Evolutionary conservation across 2,888 invertebrate species (phyloP), one percentile per base, ranked within the genome.

Genomic region (Gastrophysa polygoni): DNA sequence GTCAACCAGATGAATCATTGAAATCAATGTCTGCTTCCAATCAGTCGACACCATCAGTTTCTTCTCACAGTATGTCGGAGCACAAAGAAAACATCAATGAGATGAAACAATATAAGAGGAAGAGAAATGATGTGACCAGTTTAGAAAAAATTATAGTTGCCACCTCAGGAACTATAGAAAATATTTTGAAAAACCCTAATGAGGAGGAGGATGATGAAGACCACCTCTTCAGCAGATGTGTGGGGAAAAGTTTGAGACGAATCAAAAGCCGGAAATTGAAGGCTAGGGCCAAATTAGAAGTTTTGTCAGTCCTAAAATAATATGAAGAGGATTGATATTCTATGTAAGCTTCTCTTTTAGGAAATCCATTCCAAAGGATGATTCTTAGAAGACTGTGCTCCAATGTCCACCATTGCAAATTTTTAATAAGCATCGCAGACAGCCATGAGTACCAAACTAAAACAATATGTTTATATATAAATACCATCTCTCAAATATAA

Each of bases 51-150:
- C 38, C 20, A 1, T 0, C 1, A 1, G 16, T 21, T 1, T n/a
- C 21, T 21, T 10, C 46, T 6, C 18, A 46, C 14, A 17, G 17
- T 17, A 3, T 8, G 14, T 11, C 52, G 34, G 10, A 8, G 5
- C 52, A 52, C 14, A 32, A 52, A 34, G 38, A 32, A 18, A 52
- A 52, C 34, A 52, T 52, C 18, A 18, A 52, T n/a, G 20, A 52
- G 8, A 52, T 52, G 52, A 32, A 38, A 38, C 7, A n/a, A 1
- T 52, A 10, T 7, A 18, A 52, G 10, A 32, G 14, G 16, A 52
- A 18, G 20, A 52, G 16, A 34, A 52, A 52, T 34, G 52, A 11
- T n/a, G 6, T 10, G 10, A 11, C 21, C 5, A n/a, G n/a, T 34
- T 18, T 52, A 11, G 52, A 52, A n/a, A 7, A 32, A 11, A 52